Conservation (phyloP, 37 sponge, comb jelly and placozoan genomes). For the Ianthella basta region DNA sequence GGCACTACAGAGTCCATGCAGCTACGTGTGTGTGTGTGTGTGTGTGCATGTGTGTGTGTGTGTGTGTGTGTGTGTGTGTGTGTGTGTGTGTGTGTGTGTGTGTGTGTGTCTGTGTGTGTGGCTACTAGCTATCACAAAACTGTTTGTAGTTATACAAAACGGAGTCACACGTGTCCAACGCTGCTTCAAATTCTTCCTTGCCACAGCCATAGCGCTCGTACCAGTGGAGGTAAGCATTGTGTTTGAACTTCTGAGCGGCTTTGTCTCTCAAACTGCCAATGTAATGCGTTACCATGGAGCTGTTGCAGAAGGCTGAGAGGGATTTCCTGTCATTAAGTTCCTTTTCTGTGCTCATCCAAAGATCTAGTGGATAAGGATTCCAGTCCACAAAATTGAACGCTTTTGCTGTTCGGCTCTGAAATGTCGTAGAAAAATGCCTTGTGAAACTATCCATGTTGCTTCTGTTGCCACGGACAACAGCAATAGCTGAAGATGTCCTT, state of each 20-base stretch:
- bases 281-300: constrained; percentile 38
- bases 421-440: neutral
- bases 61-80: too few relatives aligned
- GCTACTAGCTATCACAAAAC: too few relatives aligned
- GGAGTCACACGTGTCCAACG: constrained; percentile 47
- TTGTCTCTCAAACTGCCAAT: constrained; percentile 40
- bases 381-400: constrained; percentile 45
- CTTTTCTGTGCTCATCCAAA: constrained; percentile 52
- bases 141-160: constrained; percentile 46
- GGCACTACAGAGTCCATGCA: too few relatives aligned
- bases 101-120: too few relatives aligned
- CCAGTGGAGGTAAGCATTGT: constrained; percentile 86
- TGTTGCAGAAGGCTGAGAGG: constrained; percentile 52
- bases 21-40: too few relatives aligned
- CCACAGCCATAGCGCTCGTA: constrained; percentile 71
- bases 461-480: neutral
- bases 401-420: constrained; percentile 35
- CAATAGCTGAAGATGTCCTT: neutral
- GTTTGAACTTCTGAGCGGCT: constrained; percentile 42
- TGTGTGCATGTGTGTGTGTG: too few relatives aligned
- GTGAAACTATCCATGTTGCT: constrained; percentile 8
- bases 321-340: constrained; percentile 27
- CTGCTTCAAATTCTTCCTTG: constrained; percentile 51
- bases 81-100: too few relatives aligned
- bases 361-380: constrained; percentile 84